Conservation (phyloP, 1,140 invertebrate genomes). For the Adelges cooleyi region DNA sequence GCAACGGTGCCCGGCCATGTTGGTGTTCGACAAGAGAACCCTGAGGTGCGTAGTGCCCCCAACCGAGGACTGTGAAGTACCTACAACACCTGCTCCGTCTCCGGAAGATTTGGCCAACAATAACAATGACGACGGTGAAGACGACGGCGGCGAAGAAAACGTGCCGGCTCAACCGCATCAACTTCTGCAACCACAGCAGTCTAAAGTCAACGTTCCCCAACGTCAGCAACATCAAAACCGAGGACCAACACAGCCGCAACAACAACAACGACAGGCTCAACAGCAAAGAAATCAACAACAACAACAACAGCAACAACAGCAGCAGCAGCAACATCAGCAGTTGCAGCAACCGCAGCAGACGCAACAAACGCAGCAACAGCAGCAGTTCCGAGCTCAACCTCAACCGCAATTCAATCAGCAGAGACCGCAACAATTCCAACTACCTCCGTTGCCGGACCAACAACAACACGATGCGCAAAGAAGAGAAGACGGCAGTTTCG, state of each 20-base stretch:
- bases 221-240: slow-evolving; percentile 38
- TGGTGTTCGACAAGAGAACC: slow-evolving; percentile 75
- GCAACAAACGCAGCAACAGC: background rate
- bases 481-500: background rate
- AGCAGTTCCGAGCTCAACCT: background rate
- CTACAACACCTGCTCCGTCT: slow-evolving; percentile 57
- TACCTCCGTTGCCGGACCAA: background rate
- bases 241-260: slow-evolving; percentile 35
- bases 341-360: slow-evolving; percentile 5
- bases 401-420: background rate
- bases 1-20: slow-evolving; percentile 76
- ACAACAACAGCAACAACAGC: background rate
- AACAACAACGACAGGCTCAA: slow-evolving; percentile 29
- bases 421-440: slow-evolving; percentile 3
- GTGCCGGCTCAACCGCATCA: slow-evolving; percentile 30
- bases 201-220: slow-evolving; percentile 38
- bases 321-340: slow-evolving; percentile 12
- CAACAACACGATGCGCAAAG: slow-evolving; percentile 11
- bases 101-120: slow-evolving; percentile 39
- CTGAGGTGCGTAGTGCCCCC: slow-evolving; percentile 75
- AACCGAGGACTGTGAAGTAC: slow-evolving; percentile 74
- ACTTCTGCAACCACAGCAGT: slow-evolving; percentile 31
- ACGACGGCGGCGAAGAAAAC: slow-evolving; percentile 31
- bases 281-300: slow-evolving; percentile 13
- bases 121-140: slow-evolving; percentile 26